Conservation (phyloP, 2,888 invertebrate species). For the Phengaris arion region DNA sequence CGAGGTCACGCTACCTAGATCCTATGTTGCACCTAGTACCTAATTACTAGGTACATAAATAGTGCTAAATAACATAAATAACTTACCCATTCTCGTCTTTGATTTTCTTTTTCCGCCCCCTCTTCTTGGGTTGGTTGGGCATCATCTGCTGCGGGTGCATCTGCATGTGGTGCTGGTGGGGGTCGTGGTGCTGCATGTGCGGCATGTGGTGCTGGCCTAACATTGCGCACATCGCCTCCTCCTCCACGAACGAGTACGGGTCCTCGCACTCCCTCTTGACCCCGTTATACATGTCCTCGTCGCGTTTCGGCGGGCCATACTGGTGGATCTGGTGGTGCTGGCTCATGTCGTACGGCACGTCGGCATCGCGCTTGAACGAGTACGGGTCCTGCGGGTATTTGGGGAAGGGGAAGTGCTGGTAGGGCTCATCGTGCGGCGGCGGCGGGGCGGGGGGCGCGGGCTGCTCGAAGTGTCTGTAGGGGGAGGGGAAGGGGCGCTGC, state of each 20-base stretch:
- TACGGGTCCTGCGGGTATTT: slow-evolving; percentile 65
- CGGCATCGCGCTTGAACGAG: slow-evolving; percentile 66
- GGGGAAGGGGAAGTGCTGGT: slow-evolving; percentile 70
- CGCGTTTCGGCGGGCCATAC: slow-evolving; percentile 54
- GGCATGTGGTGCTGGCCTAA: slow-evolving; percentile 62
- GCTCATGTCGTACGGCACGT: slow-evolving; percentile 72
- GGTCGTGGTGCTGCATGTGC: slow-evolving; percentile 61
- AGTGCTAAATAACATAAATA: neutral
- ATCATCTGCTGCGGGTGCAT: slow-evolving; percentile 68
- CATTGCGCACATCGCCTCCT: slow-evolving; percentile 83
- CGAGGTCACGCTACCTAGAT: no score
- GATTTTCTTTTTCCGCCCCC: slow-evolving; percentile 92
- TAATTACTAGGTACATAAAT: no score
- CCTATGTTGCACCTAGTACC: no score
- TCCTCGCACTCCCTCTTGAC: slow-evolving; percentile 85
- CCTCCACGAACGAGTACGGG: slow-evolving; percentile 92
- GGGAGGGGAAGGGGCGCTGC: slow-evolving; percentile 42
- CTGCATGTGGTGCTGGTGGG: slow-evolving; percentile 57
- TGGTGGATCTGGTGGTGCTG: slow-evolving; percentile 54
- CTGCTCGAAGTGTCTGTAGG: slow-evolving; percentile 53
- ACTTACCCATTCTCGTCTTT: slow-evolving; percentile 82
- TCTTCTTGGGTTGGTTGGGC: slow-evolving; percentile 85
- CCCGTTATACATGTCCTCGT: slow-evolving; percentile 64
- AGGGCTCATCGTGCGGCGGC: slow-evolving; percentile 49
- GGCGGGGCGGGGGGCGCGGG: slow-evolving; percentile 43